Evolutionary conservation across 2,797 vertebrate species (phyloP), one percentile per base, ranked within the genome.

Genomic region (Epinephelus awoara): DNA sequence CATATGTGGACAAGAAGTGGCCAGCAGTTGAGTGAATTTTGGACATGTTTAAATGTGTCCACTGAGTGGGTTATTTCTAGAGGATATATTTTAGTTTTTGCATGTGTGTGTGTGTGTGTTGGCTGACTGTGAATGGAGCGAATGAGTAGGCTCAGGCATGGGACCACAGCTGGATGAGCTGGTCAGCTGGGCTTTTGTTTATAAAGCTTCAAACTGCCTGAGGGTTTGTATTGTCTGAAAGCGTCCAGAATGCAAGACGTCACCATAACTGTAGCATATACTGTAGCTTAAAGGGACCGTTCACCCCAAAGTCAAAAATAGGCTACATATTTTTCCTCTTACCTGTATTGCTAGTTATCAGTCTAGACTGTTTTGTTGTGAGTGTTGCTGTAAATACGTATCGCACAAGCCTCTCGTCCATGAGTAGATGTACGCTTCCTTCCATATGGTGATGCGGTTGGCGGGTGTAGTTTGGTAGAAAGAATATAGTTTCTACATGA

Each of bases 91-190:
- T 83, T 74, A 68, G 59, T 80, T 52, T 66, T 44, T 77, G 57
- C 51, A 21, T 44, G 57, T 71, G 27, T 56, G 55, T 70, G 23
- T 68, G 69, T 67, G 67, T 72, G 49, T 63, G 58, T 84, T 80
- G 88, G 81, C 73, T 38, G 77, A 77, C 65, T 77, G 70, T 83
- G 64, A 84, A 85, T 77, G 88, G 75, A 89, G 86, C 83, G 82
- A 56, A 89, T 3, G 80, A 92, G 85, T 51, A 13, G 67, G 59
- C 38, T 79, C 56, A 84, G 74, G 75, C 72, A 34, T 75, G 83
- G 92, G 82, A 93, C 67, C 88, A 85, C 94, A 95, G 95, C 94
- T 95, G 94, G 90, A 89, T 88, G 73, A 80, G 64, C 83, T 72
- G 72, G 85, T 91, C 91, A 88, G 88, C 83, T 90, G 88, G 83